These are phyloP conservation scores for Speoplatyrhinus poulsoni DNA, from an alignment of 2,113 vertebrate genomes.

Conservation along the genomic window DNA sequence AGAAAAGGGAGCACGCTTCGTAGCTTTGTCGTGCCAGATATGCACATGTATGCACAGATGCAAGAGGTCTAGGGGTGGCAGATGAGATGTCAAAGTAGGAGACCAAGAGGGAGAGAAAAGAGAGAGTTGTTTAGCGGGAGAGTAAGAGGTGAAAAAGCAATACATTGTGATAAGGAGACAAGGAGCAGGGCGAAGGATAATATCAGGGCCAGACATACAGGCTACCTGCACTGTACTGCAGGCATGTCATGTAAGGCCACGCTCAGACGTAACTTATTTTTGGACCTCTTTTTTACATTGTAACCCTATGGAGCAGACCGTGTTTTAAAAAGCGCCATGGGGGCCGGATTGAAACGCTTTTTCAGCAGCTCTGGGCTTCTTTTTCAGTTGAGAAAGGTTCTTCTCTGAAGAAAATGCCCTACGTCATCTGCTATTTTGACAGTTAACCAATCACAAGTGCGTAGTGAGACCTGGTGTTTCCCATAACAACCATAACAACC, in stretches of 20 bases:
- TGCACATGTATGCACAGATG: slow-evolving; percentile 31
- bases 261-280: no score
- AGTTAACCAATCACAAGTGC: no score
- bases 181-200: slow-evolving; percentile 7
- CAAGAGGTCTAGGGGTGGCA: slow-evolving; percentile 25
- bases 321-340: no score
- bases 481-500: no score
- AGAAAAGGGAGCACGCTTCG: slow-evolving; percentile 5
- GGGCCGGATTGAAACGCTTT: no score
- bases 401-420: no score
- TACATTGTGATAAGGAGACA: background rate
- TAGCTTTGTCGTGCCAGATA: background rate
- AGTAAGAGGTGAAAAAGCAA: background rate
- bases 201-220: slow-evolving; percentile 1
- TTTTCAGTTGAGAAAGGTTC: no score
- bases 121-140: slow-evolving; percentile 12
- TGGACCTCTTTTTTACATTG: no score
- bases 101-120: slow-evolving; percentile 23
- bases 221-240: background rate
- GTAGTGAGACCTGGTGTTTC: no score
- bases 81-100: slow-evolving; percentile 12
- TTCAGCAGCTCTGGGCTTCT: no score
- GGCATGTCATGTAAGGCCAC: slow-evolving; percentile 13
- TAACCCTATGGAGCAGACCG: no score
- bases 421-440: no score